A percentile compares a stretch with the other conserved stretches of the same genome.
These are phyloP conservation scores for Nycteola revayana DNA, from an alignment of 2,888 invertebrate genomes.

Conservation along the genomic window DNA sequence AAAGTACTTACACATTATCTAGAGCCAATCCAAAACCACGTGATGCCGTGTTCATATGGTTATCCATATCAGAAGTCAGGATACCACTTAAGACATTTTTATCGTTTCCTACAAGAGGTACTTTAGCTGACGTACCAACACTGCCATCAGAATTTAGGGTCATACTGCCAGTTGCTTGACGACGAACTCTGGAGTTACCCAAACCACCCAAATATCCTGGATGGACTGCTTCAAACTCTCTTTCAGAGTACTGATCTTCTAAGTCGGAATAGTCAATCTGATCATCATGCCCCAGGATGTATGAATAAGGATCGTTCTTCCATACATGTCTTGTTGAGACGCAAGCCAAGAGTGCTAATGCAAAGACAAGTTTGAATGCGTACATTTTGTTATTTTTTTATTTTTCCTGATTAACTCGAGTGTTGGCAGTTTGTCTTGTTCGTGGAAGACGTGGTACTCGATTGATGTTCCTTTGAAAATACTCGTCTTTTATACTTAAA, in stretches of 20 bases:
- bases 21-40: constrained; percentile 29
- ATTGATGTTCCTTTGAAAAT: background rate
- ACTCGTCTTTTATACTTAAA: constrained; percentile 3
- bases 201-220: background rate
- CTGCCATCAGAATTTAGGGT: constrained; percentile 21
- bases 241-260: constrained; percentile 1
- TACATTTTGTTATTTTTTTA: constrained; percentile 5
- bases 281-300: background rate
- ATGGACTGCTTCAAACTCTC: background rate
- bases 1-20: constrained; percentile 34
- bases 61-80: constrained; percentile 10
- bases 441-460: background rate
- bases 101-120: constrained; percentile 23
- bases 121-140: constrained; percentile 12
- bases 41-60: constrained; percentile 5
- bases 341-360: background rate
- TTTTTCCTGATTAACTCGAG: background rate
- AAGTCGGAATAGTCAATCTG: constrained; percentile 4
- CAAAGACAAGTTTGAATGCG: background rate
- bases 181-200: constrained; percentile 13
- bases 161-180: constrained; percentile 14
- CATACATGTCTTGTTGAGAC: constrained; percentile 1
- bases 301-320: background rate
- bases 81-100: constrained; percentile 23
- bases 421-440: background rate